A percentile compares a stretch with the other conserved stretches of the same genome.
Conservation (phyloP, 2,113 vertebrate genomes). For the Ammodytes dubius region DNA sequence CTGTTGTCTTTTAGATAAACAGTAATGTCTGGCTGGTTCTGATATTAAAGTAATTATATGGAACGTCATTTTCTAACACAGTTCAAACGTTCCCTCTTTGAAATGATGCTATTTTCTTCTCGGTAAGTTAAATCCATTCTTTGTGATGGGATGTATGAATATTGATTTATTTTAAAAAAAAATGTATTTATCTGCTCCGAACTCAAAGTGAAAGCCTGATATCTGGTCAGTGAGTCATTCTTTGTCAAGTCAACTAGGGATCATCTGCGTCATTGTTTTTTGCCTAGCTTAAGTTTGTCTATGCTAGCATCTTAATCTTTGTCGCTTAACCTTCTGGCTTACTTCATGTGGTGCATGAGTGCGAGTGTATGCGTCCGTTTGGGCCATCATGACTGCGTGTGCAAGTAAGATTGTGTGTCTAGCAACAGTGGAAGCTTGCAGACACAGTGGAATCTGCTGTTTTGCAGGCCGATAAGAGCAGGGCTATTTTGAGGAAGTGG, state of each 20-base stretch:
- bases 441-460: constrained; percentile 38
- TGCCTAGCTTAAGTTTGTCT: not conserved
- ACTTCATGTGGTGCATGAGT: not conserved
- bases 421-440: constrained; percentile 25
- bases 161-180: too few species aligned
- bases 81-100: not conserved
- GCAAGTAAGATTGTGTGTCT: constrained; percentile 16
- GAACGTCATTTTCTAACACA: not conserved
- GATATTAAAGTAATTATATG: not conserved
- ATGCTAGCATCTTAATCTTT: not conserved
- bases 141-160: not conserved
- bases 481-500: constrained; percentile 58
- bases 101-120: constrained; percentile 5
- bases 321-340: not conserved
- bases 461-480: constrained; percentile 52
- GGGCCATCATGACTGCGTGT: not conserved
- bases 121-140: constrained; percentile 8
- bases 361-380: not conserved
- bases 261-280: not conserved
- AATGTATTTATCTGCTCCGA: not conserved
- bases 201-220: not conserved
- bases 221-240: not conserved
- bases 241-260: not conserved
- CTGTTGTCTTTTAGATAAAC: not conserved
- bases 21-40: not conserved